Evolutionary conservation across 37 sponge, comb jelly and placozoan species (phyloP).

Genomic region (Hexactinellida sp.): DNA sequence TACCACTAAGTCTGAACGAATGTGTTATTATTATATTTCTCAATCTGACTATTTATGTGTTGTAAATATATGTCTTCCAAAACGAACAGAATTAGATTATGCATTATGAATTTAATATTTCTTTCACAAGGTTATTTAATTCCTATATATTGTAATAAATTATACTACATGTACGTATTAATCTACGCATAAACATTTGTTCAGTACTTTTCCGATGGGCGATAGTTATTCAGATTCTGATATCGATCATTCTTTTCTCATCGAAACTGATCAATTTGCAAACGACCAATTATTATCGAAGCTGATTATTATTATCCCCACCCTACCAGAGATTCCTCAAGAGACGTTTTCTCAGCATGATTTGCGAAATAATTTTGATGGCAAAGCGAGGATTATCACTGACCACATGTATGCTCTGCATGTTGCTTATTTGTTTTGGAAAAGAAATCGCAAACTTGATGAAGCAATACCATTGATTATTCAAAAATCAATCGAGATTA

Average conservation of each 20-base stretch:
- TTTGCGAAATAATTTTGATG: not conserved
- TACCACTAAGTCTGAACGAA: too few relatives aligned
- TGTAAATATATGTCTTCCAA: too few relatives aligned
- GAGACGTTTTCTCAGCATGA: not conserved
- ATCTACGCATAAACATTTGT: too few relatives aligned
- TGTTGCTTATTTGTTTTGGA: not conserved
- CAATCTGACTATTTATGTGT: too few relatives aligned
- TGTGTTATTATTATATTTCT: too few relatives aligned
- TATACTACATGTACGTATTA: too few relatives aligned
- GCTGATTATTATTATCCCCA: not conserved
- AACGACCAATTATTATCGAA: not conserved
- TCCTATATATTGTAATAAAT: too few relatives aligned
- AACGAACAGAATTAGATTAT: too few relatives aligned
- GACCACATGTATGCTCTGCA: not conserved
- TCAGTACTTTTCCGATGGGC: too few relatives aligned
- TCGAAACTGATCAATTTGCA: not conserved
- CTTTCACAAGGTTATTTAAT: too few relatives aligned
- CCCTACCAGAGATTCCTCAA: not conserved
- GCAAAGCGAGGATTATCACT: not conserved
- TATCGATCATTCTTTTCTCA: not conserved
- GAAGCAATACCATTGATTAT: not conserved
- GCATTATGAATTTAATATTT: too few relatives aligned
- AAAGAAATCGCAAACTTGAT: not conserved
- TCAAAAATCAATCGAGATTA: not conserved
- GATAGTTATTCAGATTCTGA: not conserved